These are phyloP conservation scores for Cordilura impudica DNA, from an alignment of 2,888 invertebrate species.

Conservation along the genomic window DNA sequence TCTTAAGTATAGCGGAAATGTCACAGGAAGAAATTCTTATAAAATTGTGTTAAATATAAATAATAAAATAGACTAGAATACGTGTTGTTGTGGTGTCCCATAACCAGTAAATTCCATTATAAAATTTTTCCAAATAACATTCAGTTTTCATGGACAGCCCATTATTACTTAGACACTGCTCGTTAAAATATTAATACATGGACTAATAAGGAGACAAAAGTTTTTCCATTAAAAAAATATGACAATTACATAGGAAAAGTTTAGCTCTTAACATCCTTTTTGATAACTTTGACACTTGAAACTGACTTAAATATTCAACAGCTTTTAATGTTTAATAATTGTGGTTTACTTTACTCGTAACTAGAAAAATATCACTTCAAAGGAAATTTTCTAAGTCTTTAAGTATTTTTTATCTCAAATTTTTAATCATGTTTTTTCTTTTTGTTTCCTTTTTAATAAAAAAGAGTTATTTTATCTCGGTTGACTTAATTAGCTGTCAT, in stretches of 20 bases:
- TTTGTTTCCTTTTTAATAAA: neutral
- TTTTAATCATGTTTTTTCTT: neutral
- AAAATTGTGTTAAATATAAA: conserved; percentile 2
- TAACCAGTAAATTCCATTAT: neutral
- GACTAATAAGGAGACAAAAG: conserved; percentile 30
- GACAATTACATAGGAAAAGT: conserved; percentile 2
- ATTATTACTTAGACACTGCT: neutral
- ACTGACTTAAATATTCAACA: neutral
- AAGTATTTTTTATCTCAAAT: neutral
- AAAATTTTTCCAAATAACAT: neutral
- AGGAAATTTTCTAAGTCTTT: no score
- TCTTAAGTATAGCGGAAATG: neutral
- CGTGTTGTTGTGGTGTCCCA: neutral
- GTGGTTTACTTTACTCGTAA: neutral
- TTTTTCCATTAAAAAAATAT: conserved; percentile 42
- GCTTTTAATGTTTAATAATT: neutral
- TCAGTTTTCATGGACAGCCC: conserved; percentile 16
- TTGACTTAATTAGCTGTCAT: conserved; percentile 30
- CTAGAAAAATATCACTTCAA: neutral
- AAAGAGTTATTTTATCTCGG: conserved; percentile 2
- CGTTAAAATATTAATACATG: conserved; percentile 43
- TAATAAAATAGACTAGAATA: neutral
- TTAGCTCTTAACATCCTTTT: neutral
- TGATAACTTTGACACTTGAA: conserved; percentile 21
- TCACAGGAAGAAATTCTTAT: neutral